These are phyloP conservation scores for Discoglossus pictus DNA, from an alignment of 2,797 vertebrate genomes.

Conservation along the genomic window DNA sequence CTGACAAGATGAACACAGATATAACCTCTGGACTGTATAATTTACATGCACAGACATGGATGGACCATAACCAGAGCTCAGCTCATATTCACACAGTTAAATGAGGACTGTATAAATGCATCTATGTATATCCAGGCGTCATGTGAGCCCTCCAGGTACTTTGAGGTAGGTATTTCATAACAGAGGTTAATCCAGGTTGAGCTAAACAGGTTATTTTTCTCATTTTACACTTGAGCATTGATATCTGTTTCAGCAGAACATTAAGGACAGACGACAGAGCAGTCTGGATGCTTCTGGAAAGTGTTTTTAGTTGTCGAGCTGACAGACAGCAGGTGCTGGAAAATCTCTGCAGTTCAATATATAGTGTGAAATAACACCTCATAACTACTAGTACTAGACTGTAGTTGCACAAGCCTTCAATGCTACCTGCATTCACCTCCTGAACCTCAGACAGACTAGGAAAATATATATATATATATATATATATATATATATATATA, in stretches of 20 bases:
- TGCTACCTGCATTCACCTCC: too few species aligned
- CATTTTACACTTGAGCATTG: slow-evolving; percentile 3
- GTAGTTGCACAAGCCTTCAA: too few species aligned
- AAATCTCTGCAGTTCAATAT: slow-evolving; percentile 13
- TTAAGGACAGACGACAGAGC: slow-evolving; percentile 26
- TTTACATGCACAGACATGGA: too few species aligned
- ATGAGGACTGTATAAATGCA: background rate
- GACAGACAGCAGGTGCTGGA: slow-evolving; percentile 47
- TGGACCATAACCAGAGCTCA: too few species aligned
- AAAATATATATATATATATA: too few species aligned
- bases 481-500: too few species aligned
- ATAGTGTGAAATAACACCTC: background rate
- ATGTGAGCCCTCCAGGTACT: slow-evolving; percentile 17
- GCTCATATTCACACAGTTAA: background rate
- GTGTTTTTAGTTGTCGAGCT: slow-evolving; percentile 14
- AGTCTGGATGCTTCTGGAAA: slow-evolving; percentile 35
- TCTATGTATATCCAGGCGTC: background rate
- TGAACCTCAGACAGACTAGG: background rate
- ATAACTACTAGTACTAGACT: too few species aligned
- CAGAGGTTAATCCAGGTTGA: slow-evolving; percentile 43
- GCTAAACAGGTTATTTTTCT: slow-evolving; percentile 14
- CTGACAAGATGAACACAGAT: too few species aligned
- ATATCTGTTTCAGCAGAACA: slow-evolving; percentile 34
- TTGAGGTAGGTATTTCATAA: slow-evolving; percentile 26
- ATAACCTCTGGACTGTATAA: too few species aligned